A percentile compares a stretch with the other conserved stretches of the same genome.
Conservation (phyloP, 92 coral and sea anemone species). For the Zoanthus sociatus region DNA sequence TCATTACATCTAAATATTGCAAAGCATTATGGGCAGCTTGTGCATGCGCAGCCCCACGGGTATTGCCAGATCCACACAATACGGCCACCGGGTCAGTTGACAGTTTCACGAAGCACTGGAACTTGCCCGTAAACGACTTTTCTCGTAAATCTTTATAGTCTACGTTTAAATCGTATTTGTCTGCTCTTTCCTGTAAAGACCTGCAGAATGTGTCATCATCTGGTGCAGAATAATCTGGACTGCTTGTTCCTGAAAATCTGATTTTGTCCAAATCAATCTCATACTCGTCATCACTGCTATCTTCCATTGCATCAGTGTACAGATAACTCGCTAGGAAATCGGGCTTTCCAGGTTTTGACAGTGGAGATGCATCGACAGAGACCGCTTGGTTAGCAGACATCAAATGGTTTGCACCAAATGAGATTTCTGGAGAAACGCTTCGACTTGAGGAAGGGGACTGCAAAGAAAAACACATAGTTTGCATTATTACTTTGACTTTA, state of each 20-base stretch:
- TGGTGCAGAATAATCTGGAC: not conserved
- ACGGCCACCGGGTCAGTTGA: constrained; percentile 65
- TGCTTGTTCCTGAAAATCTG: not conserved
- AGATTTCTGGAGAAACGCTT: not conserved
- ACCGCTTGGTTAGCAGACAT: not conserved
- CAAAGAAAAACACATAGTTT: not conserved
- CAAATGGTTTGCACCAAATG: not conserved
- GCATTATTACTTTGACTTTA: not conserved
- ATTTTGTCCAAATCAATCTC: constrained; percentile 4
- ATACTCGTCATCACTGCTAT: not conserved
- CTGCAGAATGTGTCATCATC: constrained; percentile 40
- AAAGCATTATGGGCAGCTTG: constrained; percentile 75
- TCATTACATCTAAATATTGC: constrained; percentile 57
- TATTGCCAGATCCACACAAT: constrained; percentile 69
- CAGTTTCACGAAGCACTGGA: constrained; percentile 72
- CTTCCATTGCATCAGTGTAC: constrained; percentile 11
- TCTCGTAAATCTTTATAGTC: constrained; percentile 59
- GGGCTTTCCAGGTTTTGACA: constrained; percentile 20
- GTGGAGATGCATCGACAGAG: not conserved
- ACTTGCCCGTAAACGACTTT: constrained; percentile 62
- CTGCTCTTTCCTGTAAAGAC: constrained; percentile 43
- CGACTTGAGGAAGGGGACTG: not conserved
- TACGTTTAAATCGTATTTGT: constrained; percentile 11
- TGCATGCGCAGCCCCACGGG: constrained; percentile 55
- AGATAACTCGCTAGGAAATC: constrained; percentile 51